A percentile compares a stretch with the other conserved stretches of the same genome.
Conservation (phyloP, 2,888 invertebrate species). For the Mythimna lalbum region DNA sequence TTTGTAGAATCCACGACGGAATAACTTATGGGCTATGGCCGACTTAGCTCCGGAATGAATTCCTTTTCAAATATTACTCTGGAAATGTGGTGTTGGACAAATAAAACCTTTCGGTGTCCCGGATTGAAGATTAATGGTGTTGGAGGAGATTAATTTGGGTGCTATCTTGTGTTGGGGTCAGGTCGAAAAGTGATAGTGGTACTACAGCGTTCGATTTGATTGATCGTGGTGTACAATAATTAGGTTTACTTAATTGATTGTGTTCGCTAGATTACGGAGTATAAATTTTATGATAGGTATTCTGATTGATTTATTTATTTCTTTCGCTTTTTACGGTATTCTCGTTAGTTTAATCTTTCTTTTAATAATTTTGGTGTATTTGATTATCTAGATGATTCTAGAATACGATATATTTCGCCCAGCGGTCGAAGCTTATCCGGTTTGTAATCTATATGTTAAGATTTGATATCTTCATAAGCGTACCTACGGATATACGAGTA, state of each 20-base stretch:
- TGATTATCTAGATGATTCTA: not conserved
- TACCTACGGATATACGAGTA: too few relatives aligned
- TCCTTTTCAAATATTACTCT: conserved; percentile 65
- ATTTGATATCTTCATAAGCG: too few relatives aligned
- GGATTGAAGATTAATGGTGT: conserved; percentile 62
- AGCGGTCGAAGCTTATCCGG: not conserved
- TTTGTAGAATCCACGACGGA: conserved; percentile 64
- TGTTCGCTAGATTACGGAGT: conserved; percentile 14
- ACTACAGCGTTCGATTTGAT: conserved; percentile 42
- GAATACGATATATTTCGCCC: not conserved
- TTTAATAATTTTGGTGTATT: not conserved
- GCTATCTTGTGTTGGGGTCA: conserved; percentile 51
- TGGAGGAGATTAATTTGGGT: conserved; percentile 60
- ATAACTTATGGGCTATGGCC: conserved; percentile 65
- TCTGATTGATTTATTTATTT: conserved; percentile 26
- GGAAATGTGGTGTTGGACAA: conserved; percentile 66
- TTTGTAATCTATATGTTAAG: not conserved
- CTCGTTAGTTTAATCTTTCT: conserved; percentile 8
- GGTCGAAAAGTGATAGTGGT: conserved; percentile 53
- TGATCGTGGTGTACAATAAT: conserved; percentile 44
- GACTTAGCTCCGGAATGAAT: conserved; percentile 67
- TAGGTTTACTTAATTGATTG: conserved; percentile 47
- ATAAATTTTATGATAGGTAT: conserved; percentile 23
- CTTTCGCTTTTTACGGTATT: not conserved
- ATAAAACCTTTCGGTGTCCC: conserved; percentile 66